Evolutionary conservation across 2,113 vertebrate species (phyloP), one percentile per base, ranked within the genome.

Genomic region (Ameiurus melas): DNA sequence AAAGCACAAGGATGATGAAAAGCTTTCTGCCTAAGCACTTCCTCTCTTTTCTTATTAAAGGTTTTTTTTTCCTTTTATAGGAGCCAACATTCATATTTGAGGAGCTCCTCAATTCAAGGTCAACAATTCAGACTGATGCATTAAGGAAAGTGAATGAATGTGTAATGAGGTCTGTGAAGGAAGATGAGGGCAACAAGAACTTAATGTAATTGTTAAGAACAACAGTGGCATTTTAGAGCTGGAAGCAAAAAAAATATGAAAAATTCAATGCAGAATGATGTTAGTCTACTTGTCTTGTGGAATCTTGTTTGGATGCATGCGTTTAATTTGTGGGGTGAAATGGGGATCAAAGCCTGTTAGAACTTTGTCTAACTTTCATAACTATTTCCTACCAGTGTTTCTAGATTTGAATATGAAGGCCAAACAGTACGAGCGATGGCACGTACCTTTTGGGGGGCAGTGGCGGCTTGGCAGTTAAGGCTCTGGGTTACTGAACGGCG

Each of bases 201-300:
- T 91, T 64, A 82, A 88, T 92, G 93, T 92, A 91, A 92, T 92
- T 91, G 57, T 64, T 66, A 55, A 81, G 43, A 43, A 3, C 30
- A 58, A 57, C 55, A 55, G 62, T 51, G 39, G 55, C 47, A 86
- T 70, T 68, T 51, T 83, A 73, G 27, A 27, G 53, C 91, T 86
- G 58, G 85, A 88, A 87, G 60, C 60, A 84, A n/a, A 75, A 36
- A 39, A 22, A 22, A n/a, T n/a, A n/a, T n/a, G n/a, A n/a, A 43
- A 62, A 73, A 89, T 70, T 89, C 83, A 36, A 87, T 30, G 70
- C 78, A 89, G 83, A 84, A 89, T 92, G 92, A 79, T 33, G 10
- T 84, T 53, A 39, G 16, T 22, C 64, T 64, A 57, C 51, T 55
- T 55, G 51, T 57, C n/a, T 10, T 80, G 53, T 3, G 30, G n/a